Evolutionary conservation across 2,888 invertebrate genomes (phyloP).

Genomic region (Anthoptus insignis): DNA sequence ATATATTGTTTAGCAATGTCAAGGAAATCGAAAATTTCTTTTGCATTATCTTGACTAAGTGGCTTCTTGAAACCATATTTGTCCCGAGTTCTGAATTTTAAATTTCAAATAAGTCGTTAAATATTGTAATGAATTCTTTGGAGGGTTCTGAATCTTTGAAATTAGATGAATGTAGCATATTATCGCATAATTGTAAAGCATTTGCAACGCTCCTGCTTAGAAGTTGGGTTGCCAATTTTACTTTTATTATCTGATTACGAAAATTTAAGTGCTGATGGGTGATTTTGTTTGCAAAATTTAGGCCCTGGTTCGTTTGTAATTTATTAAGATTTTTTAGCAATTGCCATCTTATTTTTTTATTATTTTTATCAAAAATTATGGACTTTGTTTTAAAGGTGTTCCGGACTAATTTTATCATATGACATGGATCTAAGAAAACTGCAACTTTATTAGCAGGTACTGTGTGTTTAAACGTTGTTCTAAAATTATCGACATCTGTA

Average conservation of each 20-base stretch:
- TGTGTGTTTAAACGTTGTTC: slow-evolving; percentile 49
- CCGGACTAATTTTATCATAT: slow-evolving; percentile 47
- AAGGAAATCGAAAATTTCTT: too few species aligned
- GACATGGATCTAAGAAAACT: slow-evolving; percentile 43
- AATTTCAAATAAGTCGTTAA: too few species aligned
- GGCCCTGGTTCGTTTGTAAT: neutral
- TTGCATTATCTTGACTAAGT: too few species aligned
- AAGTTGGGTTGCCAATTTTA: slow-evolving; percentile 26
- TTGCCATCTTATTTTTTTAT: too few species aligned
- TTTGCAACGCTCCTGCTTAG: slow-evolving; percentile 14
- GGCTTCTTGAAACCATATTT: too few species aligned
- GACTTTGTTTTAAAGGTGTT: slow-evolving; percentile 39
- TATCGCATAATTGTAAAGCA: too few species aligned
- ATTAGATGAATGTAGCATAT: too few species aligned
- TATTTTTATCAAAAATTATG: slow-evolving; percentile 12
- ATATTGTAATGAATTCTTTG: too few species aligned
- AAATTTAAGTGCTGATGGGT: slow-evolving; percentile 42
- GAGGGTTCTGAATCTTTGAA: too few species aligned
- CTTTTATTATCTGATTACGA: slow-evolving; percentile 47
- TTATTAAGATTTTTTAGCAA: too few species aligned
- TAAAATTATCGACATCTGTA: slow-evolving; percentile 37
- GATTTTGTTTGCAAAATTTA: slow-evolving; percentile 43
- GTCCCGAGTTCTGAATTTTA: too few species aligned
- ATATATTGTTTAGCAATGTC: too few species aligned
- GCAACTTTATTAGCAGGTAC: slow-evolving; percentile 40